Percentiles rank a stretch among this genome's conserved stretches.
phyloP scores from a whole-genome alignment of 2,797 vertebrate species.

The Tragelaphus eurycerus region DNA sequence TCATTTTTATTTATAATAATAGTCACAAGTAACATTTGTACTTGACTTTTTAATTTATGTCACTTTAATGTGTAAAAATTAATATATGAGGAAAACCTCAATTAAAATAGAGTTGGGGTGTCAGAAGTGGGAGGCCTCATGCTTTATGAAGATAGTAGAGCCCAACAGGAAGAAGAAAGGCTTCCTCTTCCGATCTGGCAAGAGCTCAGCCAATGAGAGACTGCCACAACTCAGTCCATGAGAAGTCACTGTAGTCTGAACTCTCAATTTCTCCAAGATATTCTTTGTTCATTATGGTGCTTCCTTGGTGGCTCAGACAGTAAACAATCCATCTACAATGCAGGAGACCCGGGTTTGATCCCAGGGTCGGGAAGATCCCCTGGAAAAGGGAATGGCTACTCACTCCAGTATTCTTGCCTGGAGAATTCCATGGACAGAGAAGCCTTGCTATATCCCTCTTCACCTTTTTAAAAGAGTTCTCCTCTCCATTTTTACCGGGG shows the following conservation, averaged over 20 bases:
- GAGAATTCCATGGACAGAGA: not conserved
- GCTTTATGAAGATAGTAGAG: not conserved
- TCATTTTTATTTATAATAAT: not conserved
- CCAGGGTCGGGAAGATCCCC: not conserved
- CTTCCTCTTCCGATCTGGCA: not conserved
- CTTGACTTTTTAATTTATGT: not conserved
- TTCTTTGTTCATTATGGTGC: not conserved
- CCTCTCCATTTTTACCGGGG: not conserved
- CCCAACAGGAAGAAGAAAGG: not conserved
- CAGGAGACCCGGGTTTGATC: not conserved
- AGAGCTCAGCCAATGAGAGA: not conserved
- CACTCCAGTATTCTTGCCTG: not conserved
- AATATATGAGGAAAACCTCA: not conserved
- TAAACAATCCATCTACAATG: not conserved
- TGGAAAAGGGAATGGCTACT: not conserved
- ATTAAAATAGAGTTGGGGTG: not conserved
- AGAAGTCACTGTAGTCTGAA: not conserved
- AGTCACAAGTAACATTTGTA: not conserved
- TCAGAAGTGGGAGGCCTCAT: not conserved
- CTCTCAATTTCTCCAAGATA: not conserved
- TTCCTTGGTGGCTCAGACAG: not conserved
- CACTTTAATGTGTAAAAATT: not conserved
- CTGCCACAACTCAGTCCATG: not conserved
- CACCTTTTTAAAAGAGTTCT: not conserved
- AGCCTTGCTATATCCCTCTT: not conserved